Evolutionary conservation across 2,888 invertebrate genomes (phyloP), one percentile per base, ranked within the genome.

Genomic region (Thecocarcelia acutangulata): DNA sequence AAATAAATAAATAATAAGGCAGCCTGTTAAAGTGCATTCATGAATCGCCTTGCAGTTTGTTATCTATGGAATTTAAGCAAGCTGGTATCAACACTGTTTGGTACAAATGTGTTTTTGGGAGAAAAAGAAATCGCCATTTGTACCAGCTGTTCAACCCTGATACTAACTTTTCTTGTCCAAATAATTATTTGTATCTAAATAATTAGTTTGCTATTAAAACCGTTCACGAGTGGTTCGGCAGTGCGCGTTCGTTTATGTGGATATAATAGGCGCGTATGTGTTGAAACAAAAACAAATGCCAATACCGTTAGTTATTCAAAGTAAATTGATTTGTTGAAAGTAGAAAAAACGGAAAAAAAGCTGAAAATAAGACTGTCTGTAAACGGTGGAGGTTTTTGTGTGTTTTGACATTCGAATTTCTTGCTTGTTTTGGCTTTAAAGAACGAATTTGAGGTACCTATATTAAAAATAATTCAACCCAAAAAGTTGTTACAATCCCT

Each of bases 211-310:
- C 37, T 46, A 54, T 46, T 3, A n/a, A 58, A 69, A 48, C 21
- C 42, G 68, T 28, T 19, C 19, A 42, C 13, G 42, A 19, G 52
- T 44, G 54, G 42, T 54, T n/a, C 8, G 66, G 17, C 24, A n/a
- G 64, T 37, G 24, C 40, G 28, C 28, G 56, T 66, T 56, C 12
- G 37, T 15, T 75, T 58, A 40, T 42, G 15, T 28, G 64, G 15
- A 37, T 48, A n/a, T 15, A 33, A 56, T 56, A 63, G 21, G 37
- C 63, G 37, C 46, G 46, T 73, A 24, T 74, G 56, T 58, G 58
- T 50, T 75, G 9, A 74, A 56, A 28, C 21, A 56, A 56, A 44
- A 75, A 58, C 74, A 58, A 50, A 66, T 74, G 64, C 66, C 56
- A 66, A 40, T 66, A 42, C 17, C n/a, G 17, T 66, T 64, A 40